phyloP scores from a whole-genome alignment of 2,113 vertebrate species.

The Cololabis saira region DNA sequence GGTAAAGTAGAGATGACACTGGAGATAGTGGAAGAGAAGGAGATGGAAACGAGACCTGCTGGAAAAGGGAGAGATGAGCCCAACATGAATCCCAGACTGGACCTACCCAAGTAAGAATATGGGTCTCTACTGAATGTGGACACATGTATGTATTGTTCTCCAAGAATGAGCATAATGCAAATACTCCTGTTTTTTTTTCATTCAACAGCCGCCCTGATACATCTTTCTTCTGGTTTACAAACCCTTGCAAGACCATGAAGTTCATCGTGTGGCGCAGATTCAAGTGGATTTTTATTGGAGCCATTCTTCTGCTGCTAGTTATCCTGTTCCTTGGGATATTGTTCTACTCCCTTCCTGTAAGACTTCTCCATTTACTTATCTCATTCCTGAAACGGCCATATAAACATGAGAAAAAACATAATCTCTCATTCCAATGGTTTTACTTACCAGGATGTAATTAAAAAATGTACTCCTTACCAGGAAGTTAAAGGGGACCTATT shows the following conservation, averaged over 20 bases:
- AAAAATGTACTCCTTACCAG: no score
- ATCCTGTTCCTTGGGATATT: constrained; percentile 90
- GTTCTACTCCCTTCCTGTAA: constrained; percentile 94
- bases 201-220: constrained; percentile 92
- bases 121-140: background rate
- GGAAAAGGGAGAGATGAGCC: constrained; percentile 97
- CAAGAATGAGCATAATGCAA: background rate
- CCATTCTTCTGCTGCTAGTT: constrained; percentile 85
- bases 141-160: background rate
- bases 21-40: constrained; percentile 94
- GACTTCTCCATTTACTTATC: constrained; percentile 34
- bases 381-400: no score
- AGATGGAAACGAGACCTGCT: constrained; percentile 91
- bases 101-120: constrained; percentile 89
- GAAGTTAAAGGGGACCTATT: no score
- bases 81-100: constrained; percentile 97
- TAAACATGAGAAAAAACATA: no score
- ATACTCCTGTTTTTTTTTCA: constrained; percentile 5
- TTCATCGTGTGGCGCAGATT: constrained; percentile 96
- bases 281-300: constrained; percentile 91
- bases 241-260: constrained; percentile 95
- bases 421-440: no score
- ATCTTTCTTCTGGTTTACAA: constrained; percentile 98
- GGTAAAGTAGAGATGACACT: constrained; percentile 98
- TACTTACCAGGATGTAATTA: no score